Evolutionary conservation across 2,113 vertebrate genomes (phyloP).

Genomic region (Amphiprion percula): DNA sequence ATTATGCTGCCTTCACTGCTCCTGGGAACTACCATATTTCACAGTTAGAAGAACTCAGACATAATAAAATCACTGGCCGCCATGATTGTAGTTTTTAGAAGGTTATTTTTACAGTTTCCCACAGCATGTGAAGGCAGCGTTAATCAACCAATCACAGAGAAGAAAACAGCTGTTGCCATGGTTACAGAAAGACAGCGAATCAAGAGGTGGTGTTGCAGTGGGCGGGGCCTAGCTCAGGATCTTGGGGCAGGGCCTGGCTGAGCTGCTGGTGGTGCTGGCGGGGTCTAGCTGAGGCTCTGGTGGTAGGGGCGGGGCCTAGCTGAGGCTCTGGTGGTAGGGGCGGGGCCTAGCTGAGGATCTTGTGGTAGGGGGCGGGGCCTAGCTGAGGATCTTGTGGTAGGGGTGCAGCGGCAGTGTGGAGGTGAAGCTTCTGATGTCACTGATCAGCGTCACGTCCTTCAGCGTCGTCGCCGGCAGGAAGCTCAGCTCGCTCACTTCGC

Average conservation of each 20-base stretch:
- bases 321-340: no score
- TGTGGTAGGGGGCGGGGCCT: slow-evolving; percentile 43
- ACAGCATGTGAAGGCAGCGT: slow-evolving; percentile 43
- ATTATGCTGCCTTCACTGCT: slow-evolving; percentile 25
- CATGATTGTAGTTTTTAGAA: background rate
- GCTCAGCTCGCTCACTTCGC: slow-evolving; percentile 88
- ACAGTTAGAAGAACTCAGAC: slow-evolving; percentile 5
- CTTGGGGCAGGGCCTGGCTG: no score
- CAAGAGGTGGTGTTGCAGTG: background rate
- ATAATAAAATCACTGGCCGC: background rate
- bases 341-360: no score
- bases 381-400: slow-evolving; percentile 95
- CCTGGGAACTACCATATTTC: slow-evolving; percentile 10
- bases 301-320: no score
- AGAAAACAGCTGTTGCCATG: slow-evolving; percentile 3
- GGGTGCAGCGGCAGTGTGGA: slow-evolving; percentile 91
- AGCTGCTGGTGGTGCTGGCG: no score
- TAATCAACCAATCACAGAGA: background rate
- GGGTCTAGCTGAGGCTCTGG: no score
- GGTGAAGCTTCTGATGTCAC: slow-evolving; percentile 92
- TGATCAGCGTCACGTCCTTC: slow-evolving; percentile 82
- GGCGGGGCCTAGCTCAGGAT: slow-evolving; percentile 67
- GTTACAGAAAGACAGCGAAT: background rate
- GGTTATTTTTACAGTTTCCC: background rate
- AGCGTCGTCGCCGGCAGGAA: slow-evolving; percentile 87